Evolutionary conservation across 2,797 vertebrate species (phyloP), one percentile per base, ranked within the genome.

Genomic region (Enteromius radiatus): DNA sequence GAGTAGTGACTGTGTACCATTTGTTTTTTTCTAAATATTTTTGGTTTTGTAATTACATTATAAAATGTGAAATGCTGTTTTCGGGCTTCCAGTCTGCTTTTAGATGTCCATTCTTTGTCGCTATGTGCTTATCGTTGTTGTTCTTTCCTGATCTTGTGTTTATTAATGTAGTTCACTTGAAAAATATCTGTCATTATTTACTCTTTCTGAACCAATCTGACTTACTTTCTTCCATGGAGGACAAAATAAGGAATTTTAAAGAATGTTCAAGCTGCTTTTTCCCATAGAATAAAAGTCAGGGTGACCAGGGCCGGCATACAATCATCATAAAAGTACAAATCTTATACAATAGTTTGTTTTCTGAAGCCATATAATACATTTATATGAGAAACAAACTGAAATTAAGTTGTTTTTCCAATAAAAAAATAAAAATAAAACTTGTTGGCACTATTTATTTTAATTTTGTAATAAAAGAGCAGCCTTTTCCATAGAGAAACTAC

Each of bases 51-150:
- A 23, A 31, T 45, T 36, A 14, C 28, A 78, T 54, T 74, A 17
- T 65, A 15, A 61, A 75, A 21, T 49, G 23, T 69, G 28, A 75
- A 23, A 73, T 63, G 23, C 26, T 83, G 76, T 63, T 83, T 73
- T 81, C n/a, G 64, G 59, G 71, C 71, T 23, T 78, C 26, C 36
- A 23, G 84, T 86, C 86, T 88, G 86, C 86, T 88, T 86, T 86
- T 88, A 88, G 86, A 84, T 86, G 76, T 80, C 76, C 84, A 67
- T 84, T 23, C 33, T 63, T 69, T 74, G 54, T 76, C 31, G 70
- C 1, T 83, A 41, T 85, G 26, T 85, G 65, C 68, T 45, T 67
- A 54, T 63, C 14, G 31, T 78, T 76, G 31, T 63, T 65, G 19
- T 65, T 36, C 54, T 61, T 77, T 77, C 81, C 69, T 23, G 11